phyloP scores from a whole-genome alignment of 2,797 vertebrate species.

The Acanthurus lineatus region DNA sequence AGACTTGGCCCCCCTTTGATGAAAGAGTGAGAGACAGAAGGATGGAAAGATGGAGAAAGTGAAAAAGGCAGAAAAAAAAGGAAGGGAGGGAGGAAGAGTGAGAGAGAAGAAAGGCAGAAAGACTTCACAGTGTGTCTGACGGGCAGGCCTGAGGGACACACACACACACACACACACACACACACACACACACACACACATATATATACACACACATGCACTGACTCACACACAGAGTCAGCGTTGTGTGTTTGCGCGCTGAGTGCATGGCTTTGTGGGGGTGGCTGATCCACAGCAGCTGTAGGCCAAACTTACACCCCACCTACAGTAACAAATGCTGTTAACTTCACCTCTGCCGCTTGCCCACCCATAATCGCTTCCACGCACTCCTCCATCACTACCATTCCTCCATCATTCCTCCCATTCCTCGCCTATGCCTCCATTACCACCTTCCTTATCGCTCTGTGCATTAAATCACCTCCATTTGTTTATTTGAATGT shows the following conservation, averaged over 20 bases:
- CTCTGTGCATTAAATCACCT: conserved; percentile 81
- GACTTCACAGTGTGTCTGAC: conserved; percentile 79
- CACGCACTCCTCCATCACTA: conserved; percentile 51
- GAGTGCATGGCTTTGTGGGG: conserved; percentile 59
- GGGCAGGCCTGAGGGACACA: conserved; percentile 74
- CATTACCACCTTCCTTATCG: conserved; percentile 78
- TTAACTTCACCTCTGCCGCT: conserved; percentile 68
- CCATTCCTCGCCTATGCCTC: conserved; percentile 56
- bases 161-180: conserved; percentile 36
- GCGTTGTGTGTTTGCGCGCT: conserved; percentile 50
- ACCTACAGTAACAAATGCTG: conserved; percentile 68
- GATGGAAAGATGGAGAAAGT: conserved; percentile 44
- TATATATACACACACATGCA: conserved; percentile 39
- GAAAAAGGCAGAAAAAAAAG: conserved; percentile 26
- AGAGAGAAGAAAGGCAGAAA: conserved; percentile 68
- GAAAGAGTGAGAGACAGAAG: conserved; percentile 42
- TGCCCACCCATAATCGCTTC: conserved; percentile 48
- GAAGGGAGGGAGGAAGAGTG: conserved; percentile 46
- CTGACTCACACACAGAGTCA: conserved; percentile 32
- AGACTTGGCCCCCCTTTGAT: conserved; percentile 45
- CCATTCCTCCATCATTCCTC: conserved; percentile 44
- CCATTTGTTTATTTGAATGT: conserved; percentile 83
- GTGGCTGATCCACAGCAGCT: conserved; percentile 73
- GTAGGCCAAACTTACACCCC: conserved; percentile 66
- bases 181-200: conserved; percentile 29